Evolutionary conservation across 1,140 invertebrate species (phyloP).

Genomic region (Drosophila serrata): DNA sequence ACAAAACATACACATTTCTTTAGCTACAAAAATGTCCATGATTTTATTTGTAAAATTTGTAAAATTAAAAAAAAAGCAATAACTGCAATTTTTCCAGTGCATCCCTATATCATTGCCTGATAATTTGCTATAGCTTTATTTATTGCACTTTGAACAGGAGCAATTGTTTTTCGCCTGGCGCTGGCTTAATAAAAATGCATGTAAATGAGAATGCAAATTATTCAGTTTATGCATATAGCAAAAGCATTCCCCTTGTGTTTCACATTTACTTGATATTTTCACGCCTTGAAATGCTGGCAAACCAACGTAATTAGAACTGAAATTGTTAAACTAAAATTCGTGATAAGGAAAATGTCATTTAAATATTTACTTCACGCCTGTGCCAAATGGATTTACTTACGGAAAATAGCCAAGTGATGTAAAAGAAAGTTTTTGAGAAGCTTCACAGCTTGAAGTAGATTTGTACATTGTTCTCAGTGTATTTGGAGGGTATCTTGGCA

Average conservation of each 20-base stretch:
- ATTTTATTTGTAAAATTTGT: not conserved
- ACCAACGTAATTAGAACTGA: constrained; percentile 31
- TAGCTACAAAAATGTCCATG: not conserved
- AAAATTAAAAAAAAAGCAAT: accelerated
- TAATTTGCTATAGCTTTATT: constrained; percentile 57
- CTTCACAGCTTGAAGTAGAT: not conserved
- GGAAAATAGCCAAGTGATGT: not conserved
- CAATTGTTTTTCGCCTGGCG: constrained; percentile 19
- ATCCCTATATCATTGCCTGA: constrained; percentile 17
- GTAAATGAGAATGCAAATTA: constrained; percentile 56
- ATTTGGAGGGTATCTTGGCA: not conserved
- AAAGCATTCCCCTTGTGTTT: constrained; percentile 20
- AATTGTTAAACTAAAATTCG: constrained; percentile 45
- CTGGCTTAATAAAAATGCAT: constrained; percentile 48
- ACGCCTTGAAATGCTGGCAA: constrained; percentile 40
- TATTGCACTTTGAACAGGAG: constrained; percentile 69
- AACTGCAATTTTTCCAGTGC: constrained; percentile 5
- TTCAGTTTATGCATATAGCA: constrained; percentile 25
- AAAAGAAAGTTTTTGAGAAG: not conserved
- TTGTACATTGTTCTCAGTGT: constrained; percentile 26
- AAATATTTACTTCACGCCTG: constrained; percentile 26
- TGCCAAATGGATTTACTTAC: constrained; percentile 31
- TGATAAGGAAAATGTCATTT: constrained; percentile 57
- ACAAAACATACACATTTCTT: not conserved
- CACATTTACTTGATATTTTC: constrained; percentile 33